These are phyloP conservation scores for Crossaster papposus DNA, from an alignment of 53 echinoderm and acorn worm species.

Conservation along the genomic window DNA sequence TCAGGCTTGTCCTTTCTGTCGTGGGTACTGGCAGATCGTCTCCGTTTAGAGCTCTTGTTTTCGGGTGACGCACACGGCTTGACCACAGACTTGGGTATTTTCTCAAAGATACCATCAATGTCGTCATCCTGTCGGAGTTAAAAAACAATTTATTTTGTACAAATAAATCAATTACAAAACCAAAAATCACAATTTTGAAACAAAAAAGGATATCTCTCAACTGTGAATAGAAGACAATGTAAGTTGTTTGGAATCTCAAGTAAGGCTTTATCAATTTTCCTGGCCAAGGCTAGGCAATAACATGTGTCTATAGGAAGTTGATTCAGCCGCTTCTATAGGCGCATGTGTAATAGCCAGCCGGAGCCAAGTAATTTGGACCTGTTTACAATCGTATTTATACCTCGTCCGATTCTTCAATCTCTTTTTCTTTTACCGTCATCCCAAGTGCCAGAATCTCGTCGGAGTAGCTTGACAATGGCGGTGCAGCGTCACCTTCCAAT, in stretches of 20 bases:
- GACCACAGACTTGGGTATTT: background rate
- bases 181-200: background rate
- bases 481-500: background rate
- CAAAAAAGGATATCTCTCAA: background rate
- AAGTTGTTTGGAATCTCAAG: background rate
- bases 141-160: background rate
- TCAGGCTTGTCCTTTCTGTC: background rate
- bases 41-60: background rate
- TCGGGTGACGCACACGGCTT: background rate
- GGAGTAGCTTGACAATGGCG: background rate
- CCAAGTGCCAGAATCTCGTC: slow-evolving; percentile 23
- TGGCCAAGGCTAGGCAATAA: no score
- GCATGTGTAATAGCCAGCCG: no score
- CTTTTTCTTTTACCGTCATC: background rate
- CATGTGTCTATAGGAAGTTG: no score
- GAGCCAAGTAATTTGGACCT: no score
- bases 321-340: no score
- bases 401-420: slow-evolving; percentile 1
- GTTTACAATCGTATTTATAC: background rate
- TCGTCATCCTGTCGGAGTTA: background rate
- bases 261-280: background rate
- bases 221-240: background rate
- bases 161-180: background rate
- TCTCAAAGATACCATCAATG: slow-evolving; percentile 40
- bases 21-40: background rate